phyloP scores from a whole-genome alignment of 1,140 invertebrate species.

The Magallana gigas region DNA sequence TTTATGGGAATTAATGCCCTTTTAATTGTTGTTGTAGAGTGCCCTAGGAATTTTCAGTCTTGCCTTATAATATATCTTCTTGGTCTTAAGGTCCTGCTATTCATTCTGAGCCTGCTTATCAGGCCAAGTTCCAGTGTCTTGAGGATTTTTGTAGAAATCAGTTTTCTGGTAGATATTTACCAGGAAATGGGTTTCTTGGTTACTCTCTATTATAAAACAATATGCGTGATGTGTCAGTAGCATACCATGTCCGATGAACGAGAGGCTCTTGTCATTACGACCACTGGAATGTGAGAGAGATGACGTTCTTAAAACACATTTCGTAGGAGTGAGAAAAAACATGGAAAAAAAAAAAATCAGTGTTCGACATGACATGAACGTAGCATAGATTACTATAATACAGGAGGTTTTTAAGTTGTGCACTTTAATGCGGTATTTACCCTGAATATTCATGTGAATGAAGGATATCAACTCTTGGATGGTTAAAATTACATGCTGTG shows the following conservation, averaged over 20 bases:
- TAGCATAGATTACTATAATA: not conserved
- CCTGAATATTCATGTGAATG: not conserved
- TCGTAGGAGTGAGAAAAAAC: conserved; percentile 11
- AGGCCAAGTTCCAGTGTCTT: not conserved
- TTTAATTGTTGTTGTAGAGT: not conserved
- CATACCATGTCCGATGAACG: not conserved
- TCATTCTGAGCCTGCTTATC: not conserved
- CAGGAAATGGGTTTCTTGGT: conserved; percentile 17
- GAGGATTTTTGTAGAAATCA: not conserved
- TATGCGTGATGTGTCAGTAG: conserved; percentile 32
- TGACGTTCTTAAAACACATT: conserved; percentile 28
- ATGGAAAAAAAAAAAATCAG: not conserved
- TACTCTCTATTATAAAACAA: conserved; percentile 26
- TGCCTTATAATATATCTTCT: not conserved
- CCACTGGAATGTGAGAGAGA: conserved; percentile 15
- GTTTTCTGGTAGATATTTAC: conserved; percentile 1
- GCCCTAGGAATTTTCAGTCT: not conserved
- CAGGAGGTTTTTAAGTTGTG: not conserved
- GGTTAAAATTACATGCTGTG: too few relatives aligned
- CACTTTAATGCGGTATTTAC: not conserved
- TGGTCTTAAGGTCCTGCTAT: not conserved
- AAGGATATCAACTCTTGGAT: too few relatives aligned
- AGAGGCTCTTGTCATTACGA: not conserved
- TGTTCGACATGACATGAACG: not conserved
- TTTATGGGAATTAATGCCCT: not conserved